Evolutionary conservation across 2,888 invertebrate species (phyloP), one percentile per base, ranked within the genome.

Genomic region (Asteroscopus sphinx): DNA sequence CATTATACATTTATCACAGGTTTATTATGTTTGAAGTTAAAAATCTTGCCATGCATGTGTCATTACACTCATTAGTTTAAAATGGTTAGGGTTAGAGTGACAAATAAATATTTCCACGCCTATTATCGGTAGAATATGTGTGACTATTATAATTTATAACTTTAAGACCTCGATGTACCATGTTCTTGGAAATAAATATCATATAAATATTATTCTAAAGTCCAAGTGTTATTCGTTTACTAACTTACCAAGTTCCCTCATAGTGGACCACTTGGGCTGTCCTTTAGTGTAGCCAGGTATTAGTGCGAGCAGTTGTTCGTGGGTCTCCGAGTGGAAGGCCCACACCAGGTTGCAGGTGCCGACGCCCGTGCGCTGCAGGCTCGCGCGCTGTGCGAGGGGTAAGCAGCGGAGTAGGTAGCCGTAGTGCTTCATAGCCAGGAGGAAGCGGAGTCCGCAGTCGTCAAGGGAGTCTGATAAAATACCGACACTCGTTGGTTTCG

Each of bases 301-400:
- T 45, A 99, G 93, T 56, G 97, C 96, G 11, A 99, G 91, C 52
- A 99, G 94, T 86, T 99, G 99, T 79, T 99, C 99, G 86, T 99
- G 98, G 15, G 98, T 98, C 90, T 99, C 99, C 0, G 99, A 99
- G 89, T 99, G 99, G 92, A 98, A 99, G 0, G 99, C 99, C 99
- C 99, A 99, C 2, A 99, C 99, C 15, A 99, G 95, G 89, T 99
- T 98, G 76, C 98, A 97, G 8, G 97, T 97, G 30, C 97, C 97
- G 0, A 98, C 97, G 16, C 98, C 99, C 68, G 97, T 96, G 49
- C 97, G 96, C 81, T 98, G 98, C 68, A 99, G 96, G 52, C 96
- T 96, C 0, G 97, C 96, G 49, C 99, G 95, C 86, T 99, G 99
- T 0, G 96, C 97, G 8, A 99, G 93, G 0, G 99, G 99, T 57